Base-by-base conservation (phyloP, 2,797 vertebrate species). In the Sebastolobus alascanus region DNA sequence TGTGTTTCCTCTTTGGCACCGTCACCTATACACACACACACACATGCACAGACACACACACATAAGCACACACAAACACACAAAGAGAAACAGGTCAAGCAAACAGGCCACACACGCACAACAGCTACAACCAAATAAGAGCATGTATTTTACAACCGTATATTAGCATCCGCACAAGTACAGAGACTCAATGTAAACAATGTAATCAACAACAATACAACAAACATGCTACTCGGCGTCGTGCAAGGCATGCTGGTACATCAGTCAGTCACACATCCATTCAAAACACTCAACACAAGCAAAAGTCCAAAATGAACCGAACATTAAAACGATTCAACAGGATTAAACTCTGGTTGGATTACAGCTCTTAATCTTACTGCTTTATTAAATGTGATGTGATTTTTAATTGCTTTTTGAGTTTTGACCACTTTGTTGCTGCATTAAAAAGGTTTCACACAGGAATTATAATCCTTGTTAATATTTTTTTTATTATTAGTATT, bases 1-100 rank as follows among this genome's bases (percentile, higher is more conserved):
- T 98, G 87, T 97, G 97, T 91, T 99, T 99, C 83, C 98, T 96
- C 95, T 99, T 99, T 79, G 97, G 96, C 93, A 97, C 98, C 29
- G 93, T 97, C 82, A 99, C 98, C 98, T 99, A 33, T 22, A 73
- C 13, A 52, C 55, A 76, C 55, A 52, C 18, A 29, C 22, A 18
- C 20, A 77, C 8, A 77, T 52, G 63, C n/a, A 64, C 20, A 58
- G 56, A 80, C 4, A 64, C 4, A 38, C 55, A 29, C 27, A 29
- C 27, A 29, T 22, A 8, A 33, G 11, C 78, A 78, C 72, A 56
- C 40, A 68, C 80, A 82, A 5, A 75, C 63, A 40, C 20, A 60
- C 68, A 75, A 13, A 68, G 65, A 78, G 5, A 35, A 40, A 76
- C 9, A 10, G 50, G 72, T 84, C 50, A 85, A 43, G 55, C 38